Evolutionary conservation across 2,797 vertebrate genomes (phyloP), one percentile per base, ranked within the genome.

Genomic region (Myripristis murdjan): DNA sequence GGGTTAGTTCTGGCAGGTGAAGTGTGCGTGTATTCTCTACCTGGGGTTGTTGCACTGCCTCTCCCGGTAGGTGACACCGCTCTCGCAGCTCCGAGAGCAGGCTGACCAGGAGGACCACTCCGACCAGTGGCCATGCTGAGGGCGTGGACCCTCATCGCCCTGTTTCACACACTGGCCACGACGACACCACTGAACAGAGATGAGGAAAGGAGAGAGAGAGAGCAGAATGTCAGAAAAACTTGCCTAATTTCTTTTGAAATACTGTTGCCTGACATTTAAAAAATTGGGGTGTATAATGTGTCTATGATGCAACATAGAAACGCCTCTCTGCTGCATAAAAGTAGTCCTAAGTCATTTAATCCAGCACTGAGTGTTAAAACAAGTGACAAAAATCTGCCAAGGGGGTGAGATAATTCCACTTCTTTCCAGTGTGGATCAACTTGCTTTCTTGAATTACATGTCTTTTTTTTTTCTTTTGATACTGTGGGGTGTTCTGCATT

Each of bases 111-210:
- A 80, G 0, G 96, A 96, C 97, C 97, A 98, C 37, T 91, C 89
- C 0, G 97, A 96, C 97, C 97, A 98, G 9, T 94, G 95, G 12
- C 96, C 96, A 0, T 96, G 93, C 49, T 92, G 95, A 51, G 96
- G 93, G 71, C 85, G 92, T 1, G 96, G 95, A 22, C 96, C 96
- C 81, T 96, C 94, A 3, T 97, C 97, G 0, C 96, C 96, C 0
- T 95, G 93, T 64, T 96, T 97, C 70, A 97, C 96, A 89, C 97
- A 98, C 79, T 97, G 96, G 18, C 97, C 97, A 73, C 95, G 92
- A 1, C 96, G 96, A 78, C 97, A 98, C 97, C 97, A 98, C 97
- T 98, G 69, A 20, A 72, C 23, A 72, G 16, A 56, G 35, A 61
- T 48, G 6, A 63, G 60, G 0, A 7, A 8, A 4, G 28, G 2